Conservation (phyloP, 2,888 invertebrate genomes). For the Lomographa bimaculata region DNA sequence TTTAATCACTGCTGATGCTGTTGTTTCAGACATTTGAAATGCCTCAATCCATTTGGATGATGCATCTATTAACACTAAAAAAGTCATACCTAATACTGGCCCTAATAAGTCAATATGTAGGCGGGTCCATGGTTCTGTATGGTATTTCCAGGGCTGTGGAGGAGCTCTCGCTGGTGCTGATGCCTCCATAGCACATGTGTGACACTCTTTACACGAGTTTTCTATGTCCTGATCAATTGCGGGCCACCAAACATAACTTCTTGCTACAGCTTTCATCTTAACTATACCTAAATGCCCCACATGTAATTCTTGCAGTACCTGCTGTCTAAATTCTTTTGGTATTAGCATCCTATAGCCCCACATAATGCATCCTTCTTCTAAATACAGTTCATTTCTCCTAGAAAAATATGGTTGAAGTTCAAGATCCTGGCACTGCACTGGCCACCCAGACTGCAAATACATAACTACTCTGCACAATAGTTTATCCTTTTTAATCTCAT, state of each 20-base stretch:
- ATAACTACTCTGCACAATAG: not conserved
- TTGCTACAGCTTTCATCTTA: constrained; percentile 20
- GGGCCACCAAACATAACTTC: constrained; percentile 27
- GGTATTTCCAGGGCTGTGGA: constrained; percentile 19
- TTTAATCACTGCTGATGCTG: constrained; percentile 17
- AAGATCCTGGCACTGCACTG: constrained; percentile 6
- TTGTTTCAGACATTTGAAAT: constrained; percentile 23
- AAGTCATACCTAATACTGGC: constrained; percentile 22
- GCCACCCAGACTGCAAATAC: constrained; percentile 25
- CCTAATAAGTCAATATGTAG: constrained; percentile 28
- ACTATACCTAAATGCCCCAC: constrained; percentile 26
- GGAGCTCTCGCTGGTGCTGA: constrained; percentile 13
- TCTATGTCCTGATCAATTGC: constrained; percentile 36
- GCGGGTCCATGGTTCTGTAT: constrained; percentile 13
- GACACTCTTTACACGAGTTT: constrained; percentile 6
- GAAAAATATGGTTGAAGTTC: constrained; percentile 29
- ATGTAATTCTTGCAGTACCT: constrained; percentile 15
- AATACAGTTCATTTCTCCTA: constrained; percentile 29
- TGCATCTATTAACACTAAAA: constrained; percentile 26
- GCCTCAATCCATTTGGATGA: constrained; percentile 33
- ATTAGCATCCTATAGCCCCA: constrained; percentile 20
- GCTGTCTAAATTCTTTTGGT: constrained; percentile 5
- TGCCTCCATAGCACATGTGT: constrained; percentile 11
- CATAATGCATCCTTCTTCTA: constrained; percentile 27
- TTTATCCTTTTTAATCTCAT: no score